Evolutionary conservation across 2,888 invertebrate genomes (phyloP), one percentile per base, ranked within the genome.

Genomic region (Sarcophaga subvicina): DNA sequence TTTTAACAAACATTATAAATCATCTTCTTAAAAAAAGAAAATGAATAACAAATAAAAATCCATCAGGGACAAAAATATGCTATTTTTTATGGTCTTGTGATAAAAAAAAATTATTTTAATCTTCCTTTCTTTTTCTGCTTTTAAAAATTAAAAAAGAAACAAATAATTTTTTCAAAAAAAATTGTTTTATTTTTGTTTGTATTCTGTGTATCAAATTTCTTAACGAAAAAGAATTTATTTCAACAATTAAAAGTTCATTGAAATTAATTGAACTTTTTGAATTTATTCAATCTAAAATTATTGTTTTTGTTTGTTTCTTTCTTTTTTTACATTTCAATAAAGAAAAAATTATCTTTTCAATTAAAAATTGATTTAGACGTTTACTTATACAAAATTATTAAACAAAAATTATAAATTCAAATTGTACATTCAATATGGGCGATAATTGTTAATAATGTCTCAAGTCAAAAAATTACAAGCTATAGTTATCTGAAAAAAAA

Each of bases 211-310:
- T 54, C 17, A 54, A 54, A 17, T 54, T 54, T 14, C 54, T 54
- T 54, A 17, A 54, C 17, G 4, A 54, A 54, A 17, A 37, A 14
- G 2, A 27, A 67, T 20, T 67, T 45, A 37, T 62, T 62, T 45
- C 14, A 62, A 20, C 22, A 8, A 37, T 73, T 73, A 8, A 73
- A 45, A 62, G 72, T 62, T 73, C 62, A 73, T 73, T 73, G 72
- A 60, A 45, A 17, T 12, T 45, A 62, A 14, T 59, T 62, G 62
- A 73, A 73, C 72, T 73, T 73, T 54, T 73, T 14, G 45, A 73
- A 22, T 73, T 45, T 22, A 62, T 73, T 62, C 37, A 73, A 62
- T 73, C 54, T 62, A n/a, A 71, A 60, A 37, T 37, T 37, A 37
- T 37, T 37, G 37, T 37, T 37, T 37, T 8, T 8, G 0, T 37